Evolutionary conservation across 1,140 invertebrate species (phyloP), one percentile per base, ranked within the genome.

Genomic region (Teleogryllus occipitalis): DNA sequence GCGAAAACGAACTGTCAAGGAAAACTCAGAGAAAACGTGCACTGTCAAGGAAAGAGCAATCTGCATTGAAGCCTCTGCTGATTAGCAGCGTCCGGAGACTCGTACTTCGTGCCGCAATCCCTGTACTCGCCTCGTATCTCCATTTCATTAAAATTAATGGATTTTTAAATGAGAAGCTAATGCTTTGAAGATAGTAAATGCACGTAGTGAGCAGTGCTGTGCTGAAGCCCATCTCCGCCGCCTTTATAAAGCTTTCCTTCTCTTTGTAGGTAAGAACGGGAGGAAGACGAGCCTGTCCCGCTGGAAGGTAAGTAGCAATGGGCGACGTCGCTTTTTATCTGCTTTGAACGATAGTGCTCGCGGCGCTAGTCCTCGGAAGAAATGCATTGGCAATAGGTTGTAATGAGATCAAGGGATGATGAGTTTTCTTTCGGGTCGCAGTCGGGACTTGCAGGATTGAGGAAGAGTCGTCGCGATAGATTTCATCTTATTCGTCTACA

Each of bases 261-360:
- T 79, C 73, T 80, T 80, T 74, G 22, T 82, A 84, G 85, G 84
- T 80, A 84, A 84, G 79, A 82, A 84, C 77, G 83, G 84, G 8
- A 82, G 88, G 78, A 89, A 89, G 81, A 88, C 87, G 7, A 89
- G 88, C 82, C 82, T 90, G 46, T 87, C 87, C 65, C 84, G 88
- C 83, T 90, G 89, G 89, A 90, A 90, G 84, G 87, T 88, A 84
- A 83, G 82, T 82, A 22, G 14, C 8, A 22, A 14, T 27, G 27
- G 7, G 7, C 18, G 5, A 39, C 27, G 21, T 74, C 21, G 18
- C 18, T 47, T 47, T 77, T 21, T 77, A 47, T 77, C 18, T 77
- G 18, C 21, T 74, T 74, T 21, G 72, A 21, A 5, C 21, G 72
- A 18, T 18, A 74, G 72, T 21, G 18, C 72, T 74, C 2, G 21